A percentile compares a stretch with the other conserved stretches of the same genome.
Conservation (phyloP, 1,140 invertebrate species). For the Phymastichus coffea region DNA sequence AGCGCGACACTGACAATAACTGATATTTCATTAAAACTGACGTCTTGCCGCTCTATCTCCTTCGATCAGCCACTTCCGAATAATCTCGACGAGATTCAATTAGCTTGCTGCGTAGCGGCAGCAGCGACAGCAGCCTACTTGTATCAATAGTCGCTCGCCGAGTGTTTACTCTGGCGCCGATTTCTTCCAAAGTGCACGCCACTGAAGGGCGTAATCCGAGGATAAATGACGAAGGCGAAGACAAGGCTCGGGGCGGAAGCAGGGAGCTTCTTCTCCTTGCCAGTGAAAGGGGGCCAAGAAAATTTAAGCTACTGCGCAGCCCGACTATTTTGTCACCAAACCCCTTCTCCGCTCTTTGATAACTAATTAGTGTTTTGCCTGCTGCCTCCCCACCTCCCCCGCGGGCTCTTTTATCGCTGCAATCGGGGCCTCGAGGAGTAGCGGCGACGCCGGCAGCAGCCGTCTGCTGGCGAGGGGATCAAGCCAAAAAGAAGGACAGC, state of each 20-base stretch:
- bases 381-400: conserved; percentile 31
- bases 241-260: conserved; percentile 13
- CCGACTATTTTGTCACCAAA: conserved; percentile 55
- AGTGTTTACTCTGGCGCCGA: not conserved
- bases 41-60: conserved; percentile 14
- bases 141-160: not conserved
- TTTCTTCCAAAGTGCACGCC: conserved; percentile 8
- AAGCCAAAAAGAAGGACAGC: conserved; percentile 11
- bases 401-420: conserved; percentile 53
- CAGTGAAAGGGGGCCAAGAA: not conserved
- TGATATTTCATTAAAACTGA: conserved; percentile 30
- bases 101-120: no score
- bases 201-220: no score
- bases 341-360: conserved; percentile 54
- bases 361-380: conserved; percentile 58
- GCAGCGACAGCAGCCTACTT: no score
- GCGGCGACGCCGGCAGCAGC: conserved; percentile 23
- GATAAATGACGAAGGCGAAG: conserved; percentile 15
- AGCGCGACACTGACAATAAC: conserved; percentile 24
- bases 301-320: conserved; percentile 24
- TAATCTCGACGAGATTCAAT: conserved; percentile 8
- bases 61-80: no score
- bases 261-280: not conserved
- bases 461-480: not conserved
- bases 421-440: conserved; percentile 46